Base-by-base conservation (phyloP, 2,888 invertebrate species). In the Cantharis flavilabris region DNA sequence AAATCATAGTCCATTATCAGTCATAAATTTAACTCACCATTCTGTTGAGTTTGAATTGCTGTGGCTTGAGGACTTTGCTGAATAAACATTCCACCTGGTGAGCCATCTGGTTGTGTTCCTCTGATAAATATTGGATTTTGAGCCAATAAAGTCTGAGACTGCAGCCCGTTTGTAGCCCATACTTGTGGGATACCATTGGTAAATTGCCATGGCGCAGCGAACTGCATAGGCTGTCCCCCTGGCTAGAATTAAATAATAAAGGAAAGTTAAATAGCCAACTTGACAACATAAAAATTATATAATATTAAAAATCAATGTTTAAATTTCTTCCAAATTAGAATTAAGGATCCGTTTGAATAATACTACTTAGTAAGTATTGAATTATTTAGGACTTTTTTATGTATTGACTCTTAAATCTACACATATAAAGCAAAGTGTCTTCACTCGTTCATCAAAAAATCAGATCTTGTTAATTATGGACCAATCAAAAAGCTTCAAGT, bases 81-180 rank as follows among this genome's bases (percentile, higher is more conserved):
- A 83, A 97, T 96, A 86, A 95, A 96, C 95, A 97, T 95, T 33
- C 93, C 92, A 1, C 93, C 91, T 0, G 90, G 89, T 0, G 91
- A 89, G 9, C 91, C 92, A 85, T 96, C 96, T 1, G 93, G 92
- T 85, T 95, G 96, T 0, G 94, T 91, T 18, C 95, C 95, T 63
- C 96, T 89, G 81, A 97, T 96, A 87, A 95, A 94, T 84, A 96
- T 96, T 9, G 94, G 95, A 89, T 95, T 96, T 14, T 93, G 94
- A 0, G 94, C 92, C 1, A 95, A 89, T 5, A 95, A 88, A 0
- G 94, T 90, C 49, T 92, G 91, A 0, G 94, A 93, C 82, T 93
- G 95, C 23, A 95, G 86, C 0, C 94, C 93, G 13, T 93, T 93
- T 0, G 90, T 88, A 0, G 95, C 90, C 95, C 96, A 96, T 76